A percentile compares a stretch with the other conserved stretches of the same genome.
phyloP scores from a whole-genome alignment of 2,113 vertebrate genomes.

The Stegastes partitus region DNA sequence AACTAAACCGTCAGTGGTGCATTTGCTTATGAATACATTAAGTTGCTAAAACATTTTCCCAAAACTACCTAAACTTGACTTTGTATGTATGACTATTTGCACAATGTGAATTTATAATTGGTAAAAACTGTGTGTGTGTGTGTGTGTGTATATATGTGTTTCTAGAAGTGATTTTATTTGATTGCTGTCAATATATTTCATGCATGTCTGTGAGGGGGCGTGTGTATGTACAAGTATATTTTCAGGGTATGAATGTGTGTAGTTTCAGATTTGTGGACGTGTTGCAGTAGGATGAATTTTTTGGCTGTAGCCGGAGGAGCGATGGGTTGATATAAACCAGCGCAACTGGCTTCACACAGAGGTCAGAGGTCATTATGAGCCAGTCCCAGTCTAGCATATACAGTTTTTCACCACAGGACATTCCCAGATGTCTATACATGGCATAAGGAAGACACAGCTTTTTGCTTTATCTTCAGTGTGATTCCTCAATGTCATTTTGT shows the following conservation, averaged over 20 bases:
- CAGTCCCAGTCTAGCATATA: conserved; percentile 1
- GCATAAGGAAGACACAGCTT: conserved; percentile 4
- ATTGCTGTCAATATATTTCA: conserved; percentile 51
- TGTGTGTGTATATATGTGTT: conserved; percentile 39
- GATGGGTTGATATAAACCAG: conserved; percentile 34
- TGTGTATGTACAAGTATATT: conserved; percentile 5
- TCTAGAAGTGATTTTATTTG: conserved; percentile 66
- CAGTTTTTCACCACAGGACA: conserved; percentile 20
- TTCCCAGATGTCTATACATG: conserved; percentile 48
- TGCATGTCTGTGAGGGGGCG: conserved; percentile 10
- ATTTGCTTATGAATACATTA: conserved; percentile 32
- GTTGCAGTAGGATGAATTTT: conserved; percentile 25
- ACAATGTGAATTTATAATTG: conserved; percentile 79
- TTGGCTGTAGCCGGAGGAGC: neutral
- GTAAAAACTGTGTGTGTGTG: conserved; percentile 57
- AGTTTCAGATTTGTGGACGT: conserved; percentile 35
- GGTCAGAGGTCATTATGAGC: conserved; percentile 42
- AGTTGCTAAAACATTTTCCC: conserved; percentile 20
- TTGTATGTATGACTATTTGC: conserved; percentile 72
- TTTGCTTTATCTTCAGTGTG: conserved; percentile 28
- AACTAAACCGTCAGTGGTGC: conserved; percentile 47
- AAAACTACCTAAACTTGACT: conserved; percentile 53
- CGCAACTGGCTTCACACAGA: conserved; percentile 30
- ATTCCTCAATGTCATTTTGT: conserved; percentile 11
- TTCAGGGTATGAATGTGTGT: conserved; percentile 44